Percentiles rank a stretch among this genome's conserved stretches.
phyloP scores from a whole-genome alignment of 1,140 invertebrate genomes.

The Hydropsyche tenuis region DNA sequence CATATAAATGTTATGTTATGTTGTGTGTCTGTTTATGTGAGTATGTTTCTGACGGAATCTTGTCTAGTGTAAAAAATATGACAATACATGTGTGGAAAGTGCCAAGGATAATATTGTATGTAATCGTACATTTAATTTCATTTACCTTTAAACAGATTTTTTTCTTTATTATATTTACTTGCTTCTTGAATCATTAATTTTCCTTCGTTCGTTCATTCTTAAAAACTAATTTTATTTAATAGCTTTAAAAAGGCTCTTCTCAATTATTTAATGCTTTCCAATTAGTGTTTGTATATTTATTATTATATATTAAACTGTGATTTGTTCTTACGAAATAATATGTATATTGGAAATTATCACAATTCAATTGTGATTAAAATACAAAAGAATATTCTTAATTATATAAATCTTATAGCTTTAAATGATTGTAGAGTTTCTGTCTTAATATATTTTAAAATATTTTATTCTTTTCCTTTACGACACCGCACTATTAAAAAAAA shows the following conservation, averaged over 20 bases:
- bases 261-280: slow-evolving; percentile 18
- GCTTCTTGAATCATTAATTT: too few species aligned
- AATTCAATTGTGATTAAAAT: slow-evolving; percentile 5
- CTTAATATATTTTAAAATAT: too few species aligned
- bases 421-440: not conserved
- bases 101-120: slow-evolving; percentile 2
- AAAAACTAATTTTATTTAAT: not conserved
- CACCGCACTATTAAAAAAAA: too few species aligned
- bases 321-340: slow-evolving; percentile 29
- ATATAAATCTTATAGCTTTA: slow-evolving; percentile 15
- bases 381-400: not conserved
- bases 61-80: not conserved
- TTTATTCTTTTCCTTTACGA: too few species aligned
- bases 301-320: slow-evolving; percentile 24
- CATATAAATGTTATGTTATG: slow-evolving; percentile 1
- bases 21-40: slow-evolving; percentile 8
- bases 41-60: not conserved
- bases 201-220: too few species aligned
- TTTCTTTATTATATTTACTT: too few species aligned
- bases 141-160: not conserved
- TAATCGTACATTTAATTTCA: slow-evolving; percentile 6
- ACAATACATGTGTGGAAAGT: slow-evolving; percentile 2
- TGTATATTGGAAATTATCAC: slow-evolving; percentile 14
- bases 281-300: slow-evolving; percentile 20
- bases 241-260: slow-evolving; percentile 10